Conservation (phyloP, 1,140 invertebrate genomes). For the Ceratitis capitata region DNA sequence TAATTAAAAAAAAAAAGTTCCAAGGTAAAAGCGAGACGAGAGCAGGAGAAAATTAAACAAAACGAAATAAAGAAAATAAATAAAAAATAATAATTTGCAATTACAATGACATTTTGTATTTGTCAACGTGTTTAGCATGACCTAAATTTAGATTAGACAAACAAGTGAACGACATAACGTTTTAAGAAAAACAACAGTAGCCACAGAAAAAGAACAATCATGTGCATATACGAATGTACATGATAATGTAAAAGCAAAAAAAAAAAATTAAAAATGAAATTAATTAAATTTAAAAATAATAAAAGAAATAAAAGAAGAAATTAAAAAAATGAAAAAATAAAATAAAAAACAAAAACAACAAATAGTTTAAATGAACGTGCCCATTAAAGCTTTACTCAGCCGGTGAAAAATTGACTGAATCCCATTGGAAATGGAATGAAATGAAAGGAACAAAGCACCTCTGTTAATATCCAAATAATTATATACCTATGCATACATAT, state of each 20-base stretch:
- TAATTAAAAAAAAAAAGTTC: not conserved
- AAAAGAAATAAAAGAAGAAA: too few species aligned
- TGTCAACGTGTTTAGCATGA: constrained; percentile 50
- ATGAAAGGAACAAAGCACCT: not conserved
- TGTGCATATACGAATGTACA: too few species aligned
- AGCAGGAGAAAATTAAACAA: not conserved
- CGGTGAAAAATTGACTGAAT: not conserved
- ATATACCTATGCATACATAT: not conserved
- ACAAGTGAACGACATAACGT: constrained; percentile 3
- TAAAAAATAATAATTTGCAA: constrained; percentile 53
- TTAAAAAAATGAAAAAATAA: not conserved
- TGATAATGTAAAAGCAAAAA: too few species aligned
- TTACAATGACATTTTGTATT: constrained; percentile 61
- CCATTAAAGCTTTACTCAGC: not conserved
- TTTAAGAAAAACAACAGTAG: not conserved
- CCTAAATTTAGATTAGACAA: constrained; percentile 59
- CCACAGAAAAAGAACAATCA: not conserved
- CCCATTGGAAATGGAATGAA: not conserved
- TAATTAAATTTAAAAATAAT: too few species aligned
- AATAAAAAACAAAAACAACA: not conserved
- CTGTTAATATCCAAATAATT: not conserved
- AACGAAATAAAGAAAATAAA: not conserved
- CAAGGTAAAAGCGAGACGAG: not conserved
- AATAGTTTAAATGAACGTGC: constrained; percentile 52
- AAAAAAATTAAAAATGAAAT: too few species aligned